These are phyloP conservation scores for Peromyscus maniculatus DNA, from an alignment of 2,113 vertebrate species.

Conservation along the genomic window DNA sequence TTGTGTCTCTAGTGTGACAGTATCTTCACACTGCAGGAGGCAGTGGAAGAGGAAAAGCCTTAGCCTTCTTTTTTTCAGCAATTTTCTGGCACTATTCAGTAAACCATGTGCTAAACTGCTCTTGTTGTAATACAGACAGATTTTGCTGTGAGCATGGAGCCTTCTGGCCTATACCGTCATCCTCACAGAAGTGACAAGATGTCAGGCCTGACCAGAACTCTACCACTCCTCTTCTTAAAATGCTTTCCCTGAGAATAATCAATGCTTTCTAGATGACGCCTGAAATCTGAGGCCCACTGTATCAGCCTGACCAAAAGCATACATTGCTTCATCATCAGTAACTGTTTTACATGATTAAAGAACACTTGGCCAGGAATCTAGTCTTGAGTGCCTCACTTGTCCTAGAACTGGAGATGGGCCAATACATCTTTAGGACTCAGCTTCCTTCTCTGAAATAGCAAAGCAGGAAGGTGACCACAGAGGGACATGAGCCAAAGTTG, in stretches of 20 bases:
- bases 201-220: neutral
- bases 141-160: neutral
- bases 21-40: slow-evolving; percentile 12
- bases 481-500: neutral
- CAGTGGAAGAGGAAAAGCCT: neutral
- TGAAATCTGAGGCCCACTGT: neutral
- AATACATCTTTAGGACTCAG: neutral
- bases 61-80: slow-evolving; percentile 53
- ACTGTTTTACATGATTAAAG: neutral
- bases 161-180: neutral
- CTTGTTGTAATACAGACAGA: slow-evolving; percentile 61
- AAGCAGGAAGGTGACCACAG: neutral
- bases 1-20: slow-evolving; percentile 44
- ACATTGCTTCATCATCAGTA: neutral
- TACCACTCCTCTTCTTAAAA: neutral
- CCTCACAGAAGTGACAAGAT: neutral
- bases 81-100: slow-evolving; percentile 26
- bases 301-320: neutral
- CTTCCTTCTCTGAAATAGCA: slow-evolving; percentile 1
- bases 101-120: slow-evolving; percentile 54
- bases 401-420: neutral
- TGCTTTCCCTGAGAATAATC: slow-evolving; percentile 36
- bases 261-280: neutral
- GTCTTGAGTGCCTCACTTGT: neutral
- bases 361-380: neutral